A percentile compares a stretch with the other conserved stretches of the same genome.
phyloP scores from a whole-genome alignment of 2,797 vertebrate species.

The Acomys russatus region DNA sequence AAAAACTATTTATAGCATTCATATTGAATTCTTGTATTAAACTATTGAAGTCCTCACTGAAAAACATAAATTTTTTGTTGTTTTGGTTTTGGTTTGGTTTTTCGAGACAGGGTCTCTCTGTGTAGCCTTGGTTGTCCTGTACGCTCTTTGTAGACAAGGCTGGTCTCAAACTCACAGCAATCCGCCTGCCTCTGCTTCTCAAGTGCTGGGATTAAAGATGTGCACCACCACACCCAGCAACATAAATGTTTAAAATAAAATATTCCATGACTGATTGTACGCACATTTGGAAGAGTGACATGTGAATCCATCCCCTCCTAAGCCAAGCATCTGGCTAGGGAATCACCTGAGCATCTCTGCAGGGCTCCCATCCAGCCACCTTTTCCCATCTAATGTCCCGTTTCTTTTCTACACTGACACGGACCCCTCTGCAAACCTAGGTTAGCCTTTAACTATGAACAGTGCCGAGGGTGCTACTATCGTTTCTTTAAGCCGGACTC shows the following conservation, averaged over 20 bases:
- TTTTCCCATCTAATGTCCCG: not conserved
- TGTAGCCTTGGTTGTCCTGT: too few species aligned
- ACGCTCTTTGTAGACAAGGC: too few species aligned
- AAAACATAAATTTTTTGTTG: not conserved
- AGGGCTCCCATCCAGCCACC: not conserved
- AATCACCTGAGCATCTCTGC: not conserved
- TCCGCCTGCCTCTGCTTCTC: too few species aligned
- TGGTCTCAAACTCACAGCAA: too few species aligned
- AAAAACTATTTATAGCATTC: slow-evolving; percentile 38
- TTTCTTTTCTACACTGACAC: not conserved
- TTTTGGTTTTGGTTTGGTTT: too few species aligned
- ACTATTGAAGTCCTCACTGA: slow-evolving; percentile 8
- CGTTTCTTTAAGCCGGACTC: not conserved
- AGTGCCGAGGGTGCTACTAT: not conserved
- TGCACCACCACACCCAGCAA: too few species aligned
- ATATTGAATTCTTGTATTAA: slow-evolving; percentile 42
- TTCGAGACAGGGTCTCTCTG: too few species aligned
- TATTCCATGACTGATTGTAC: slow-evolving; percentile 20
- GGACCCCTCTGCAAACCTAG: not conserved
- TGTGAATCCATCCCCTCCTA: not conserved
- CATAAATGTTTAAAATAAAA: not conserved
- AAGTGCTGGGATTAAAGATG: too few species aligned
- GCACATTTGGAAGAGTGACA: slow-evolving; percentile 7
- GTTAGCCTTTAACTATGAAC: slow-evolving; percentile 9
- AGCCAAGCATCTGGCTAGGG: not conserved